Percentiles rank a stretch among this genome's conserved stretches.
Evolutionary conservation across 92 coral and sea anemone genomes (phyloP).

Genomic region (Parazoanthus darwini): DNA sequence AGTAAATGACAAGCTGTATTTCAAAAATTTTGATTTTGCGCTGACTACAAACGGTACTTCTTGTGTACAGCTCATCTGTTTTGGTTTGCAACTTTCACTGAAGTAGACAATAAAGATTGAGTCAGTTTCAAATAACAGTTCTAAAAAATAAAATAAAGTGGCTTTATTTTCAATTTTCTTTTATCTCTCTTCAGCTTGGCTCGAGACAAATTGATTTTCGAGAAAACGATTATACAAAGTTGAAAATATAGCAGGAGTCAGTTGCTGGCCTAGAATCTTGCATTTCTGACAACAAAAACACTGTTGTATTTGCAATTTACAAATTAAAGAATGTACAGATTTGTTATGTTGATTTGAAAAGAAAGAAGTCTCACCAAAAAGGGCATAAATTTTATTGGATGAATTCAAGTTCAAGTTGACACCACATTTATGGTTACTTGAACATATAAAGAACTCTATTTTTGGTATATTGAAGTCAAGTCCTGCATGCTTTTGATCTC

Average conservation of each 20-base stretch:
- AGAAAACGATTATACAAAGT: not conserved
- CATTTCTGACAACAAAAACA: no score
- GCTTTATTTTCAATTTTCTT: not conserved
- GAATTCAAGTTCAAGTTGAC: no score
- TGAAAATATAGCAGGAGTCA: not conserved
- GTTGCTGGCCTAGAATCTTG: not conserved
- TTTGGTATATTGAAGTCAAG: no score
- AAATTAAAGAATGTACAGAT: no score
- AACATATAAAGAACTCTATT: no score
- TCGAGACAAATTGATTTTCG: not conserved
- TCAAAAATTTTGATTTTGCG: not conserved
- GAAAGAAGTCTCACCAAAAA: no score
- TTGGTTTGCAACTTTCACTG: not conserved
- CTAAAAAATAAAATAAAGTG: not conserved
- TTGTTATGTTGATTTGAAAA: no score
- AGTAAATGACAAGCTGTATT: slow-evolving; percentile 9
- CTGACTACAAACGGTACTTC: not conserved
- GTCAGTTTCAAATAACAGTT: no score
- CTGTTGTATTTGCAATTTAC: no score
- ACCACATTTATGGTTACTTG: no score
- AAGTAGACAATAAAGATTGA: not conserved
- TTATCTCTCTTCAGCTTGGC: not conserved
- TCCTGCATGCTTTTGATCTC: not conserved
- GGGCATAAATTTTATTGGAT: no score
- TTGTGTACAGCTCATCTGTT: not conserved